phyloP scores from a whole-genome alignment of 1,140 invertebrate species.

The Zaprionus davidi region DNA sequence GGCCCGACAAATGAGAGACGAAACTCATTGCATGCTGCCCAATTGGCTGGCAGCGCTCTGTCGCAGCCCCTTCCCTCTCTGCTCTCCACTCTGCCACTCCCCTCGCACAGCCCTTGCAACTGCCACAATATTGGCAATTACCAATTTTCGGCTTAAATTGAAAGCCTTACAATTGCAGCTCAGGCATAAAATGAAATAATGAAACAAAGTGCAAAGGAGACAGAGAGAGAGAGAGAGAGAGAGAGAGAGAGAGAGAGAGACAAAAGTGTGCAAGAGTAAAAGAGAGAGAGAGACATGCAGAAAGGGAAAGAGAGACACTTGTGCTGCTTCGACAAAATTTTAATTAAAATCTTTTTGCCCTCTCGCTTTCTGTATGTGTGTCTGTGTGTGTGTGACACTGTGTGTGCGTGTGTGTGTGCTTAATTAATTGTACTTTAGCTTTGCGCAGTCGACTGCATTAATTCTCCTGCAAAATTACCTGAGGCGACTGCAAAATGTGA shows the following conservation, averaged over 20 bases:
- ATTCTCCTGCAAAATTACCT: slow-evolving; percentile 4
- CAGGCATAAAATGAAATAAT: slow-evolving; percentile 78
- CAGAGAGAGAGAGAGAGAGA: slow-evolving; percentile 25
- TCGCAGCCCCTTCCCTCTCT: not conserved
- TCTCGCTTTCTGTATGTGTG: slow-evolving; percentile 5
- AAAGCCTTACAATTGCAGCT: slow-evolving; percentile 77
- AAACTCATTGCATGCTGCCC: slow-evolving; percentile 49
- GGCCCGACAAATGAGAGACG: slow-evolving; percentile 30
- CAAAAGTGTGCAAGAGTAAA: too few relatives aligned
- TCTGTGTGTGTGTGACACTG: slow-evolving; percentile 23
- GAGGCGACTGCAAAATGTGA: slow-evolving; percentile 12
- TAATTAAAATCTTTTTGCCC: slow-evolving; percentile 74
- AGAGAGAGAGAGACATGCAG: not conserved
- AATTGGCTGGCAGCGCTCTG: slow-evolving; percentile 4
- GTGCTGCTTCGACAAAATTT: slow-evolving; percentile 75
- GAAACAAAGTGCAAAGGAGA: slow-evolving; percentile 58
- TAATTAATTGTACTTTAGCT: slow-evolving; percentile 76
- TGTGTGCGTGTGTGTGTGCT: slow-evolving; percentile 52
- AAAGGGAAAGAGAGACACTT: slow-evolving; percentile 42
- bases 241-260: not conserved
- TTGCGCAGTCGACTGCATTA: slow-evolving; percentile 50
- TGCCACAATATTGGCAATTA: slow-evolving; percentile 72
- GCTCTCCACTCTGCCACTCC: not conserved
- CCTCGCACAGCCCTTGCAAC: slow-evolving; percentile 15
- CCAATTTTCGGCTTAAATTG: slow-evolving; percentile 77